A percentile compares a stretch with the other conserved stretches of the same genome.
phyloP scores from a whole-genome alignment of 2,797 vertebrate species.

The Sphenodon punctatus region DNA sequence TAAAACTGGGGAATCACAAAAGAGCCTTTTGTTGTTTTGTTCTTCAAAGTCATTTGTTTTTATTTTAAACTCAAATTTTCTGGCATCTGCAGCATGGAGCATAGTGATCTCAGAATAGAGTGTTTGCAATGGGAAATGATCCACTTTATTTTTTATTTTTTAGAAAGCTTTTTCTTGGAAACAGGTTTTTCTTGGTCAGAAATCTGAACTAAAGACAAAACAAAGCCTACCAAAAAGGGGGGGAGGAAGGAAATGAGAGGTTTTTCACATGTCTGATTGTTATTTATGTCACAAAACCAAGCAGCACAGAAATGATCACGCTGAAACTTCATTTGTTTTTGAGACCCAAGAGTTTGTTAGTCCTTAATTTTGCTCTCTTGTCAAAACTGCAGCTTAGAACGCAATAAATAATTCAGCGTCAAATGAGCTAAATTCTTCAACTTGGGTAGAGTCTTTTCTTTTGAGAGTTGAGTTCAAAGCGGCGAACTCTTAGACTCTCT shows the following conservation, averaged over 20 bases:
- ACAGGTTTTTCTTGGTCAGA: not conserved
- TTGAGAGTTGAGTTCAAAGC: conserved; percentile 9
- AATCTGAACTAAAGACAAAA: conserved; percentile 50
- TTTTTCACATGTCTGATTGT: conserved; percentile 22
- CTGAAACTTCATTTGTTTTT: conserved; percentile 20
- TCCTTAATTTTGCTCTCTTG: not conserved
- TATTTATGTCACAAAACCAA: not conserved
- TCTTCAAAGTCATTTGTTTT: conserved; percentile 20
- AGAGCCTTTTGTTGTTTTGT: not conserved
- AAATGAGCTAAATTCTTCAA: conserved; percentile 30
- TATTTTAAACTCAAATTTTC: conserved; percentile 22
- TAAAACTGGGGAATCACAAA: not conserved
- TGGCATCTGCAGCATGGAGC: conserved; percentile 15
- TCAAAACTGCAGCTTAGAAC: conserved; percentile 22
- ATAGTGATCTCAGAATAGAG: not conserved
- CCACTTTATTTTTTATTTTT: conserved; percentile 4
- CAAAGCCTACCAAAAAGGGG: not conserved
- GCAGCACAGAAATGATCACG: conserved; percentile 21
- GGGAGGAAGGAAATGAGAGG: not conserved
- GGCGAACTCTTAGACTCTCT: not conserved
- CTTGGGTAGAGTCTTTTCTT: conserved; percentile 35
- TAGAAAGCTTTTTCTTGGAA: not conserved
- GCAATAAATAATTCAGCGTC: not conserved
- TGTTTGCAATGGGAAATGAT: conserved; percentile 3
- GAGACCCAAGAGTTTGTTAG: not conserved